These are phyloP conservation scores for Aricia artaxerxes DNA, from an alignment of 2,888 invertebrate species.

Conservation along the genomic window DNA sequence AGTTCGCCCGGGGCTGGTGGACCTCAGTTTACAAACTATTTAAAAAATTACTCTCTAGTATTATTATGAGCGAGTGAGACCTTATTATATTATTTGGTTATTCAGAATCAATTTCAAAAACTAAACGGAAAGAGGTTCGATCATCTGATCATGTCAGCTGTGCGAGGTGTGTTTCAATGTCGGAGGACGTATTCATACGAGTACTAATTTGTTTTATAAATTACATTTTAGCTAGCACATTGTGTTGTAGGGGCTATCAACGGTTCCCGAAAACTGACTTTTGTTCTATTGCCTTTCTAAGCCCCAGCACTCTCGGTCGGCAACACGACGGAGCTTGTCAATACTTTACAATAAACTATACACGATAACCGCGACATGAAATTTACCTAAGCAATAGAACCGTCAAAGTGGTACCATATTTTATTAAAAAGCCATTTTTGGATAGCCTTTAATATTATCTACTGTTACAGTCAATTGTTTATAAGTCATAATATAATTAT, in stretches of 20 bases:
- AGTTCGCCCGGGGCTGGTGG: background rate
- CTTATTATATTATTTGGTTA: background rate
- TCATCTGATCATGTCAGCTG: background rate
- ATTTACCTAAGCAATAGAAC: background rate
- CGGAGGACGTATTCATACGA: background rate
- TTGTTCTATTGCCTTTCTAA: background rate
- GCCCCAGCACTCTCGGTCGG: background rate
- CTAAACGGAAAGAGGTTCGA: background rate
- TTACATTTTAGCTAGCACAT: background rate
- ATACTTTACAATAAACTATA: background rate
- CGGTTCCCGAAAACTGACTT: background rate
- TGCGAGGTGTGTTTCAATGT: background rate
- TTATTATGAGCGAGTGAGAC: background rate
- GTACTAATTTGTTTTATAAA: too few relatives aligned
- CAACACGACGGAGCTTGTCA: background rate
- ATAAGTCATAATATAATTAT: background rate
- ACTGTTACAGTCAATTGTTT: background rate
- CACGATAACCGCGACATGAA: background rate
- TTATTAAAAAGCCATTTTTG: background rate
- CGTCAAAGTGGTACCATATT: background rate
- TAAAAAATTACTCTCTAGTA: background rate
- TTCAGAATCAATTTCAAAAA: background rate
- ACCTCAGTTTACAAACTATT: background rate
- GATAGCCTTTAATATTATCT: background rate
- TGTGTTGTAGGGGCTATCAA: background rate